These are phyloP conservation scores for Morpho achilles DNA, from an alignment of 2,888 invertebrate species.

Conservation along the genomic window DNA sequence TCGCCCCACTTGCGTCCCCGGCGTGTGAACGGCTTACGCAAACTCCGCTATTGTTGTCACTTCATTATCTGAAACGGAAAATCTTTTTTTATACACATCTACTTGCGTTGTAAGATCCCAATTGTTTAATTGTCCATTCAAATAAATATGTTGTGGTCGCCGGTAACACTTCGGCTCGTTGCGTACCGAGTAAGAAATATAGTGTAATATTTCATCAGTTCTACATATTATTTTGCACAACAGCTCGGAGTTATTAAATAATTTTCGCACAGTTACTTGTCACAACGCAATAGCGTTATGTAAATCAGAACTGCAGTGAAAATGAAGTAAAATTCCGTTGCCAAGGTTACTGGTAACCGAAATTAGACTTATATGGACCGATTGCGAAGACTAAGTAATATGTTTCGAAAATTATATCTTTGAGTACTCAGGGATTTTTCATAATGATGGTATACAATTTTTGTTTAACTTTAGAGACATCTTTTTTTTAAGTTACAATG, in stretches of 20 bases:
- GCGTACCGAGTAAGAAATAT: conserved; percentile 25
- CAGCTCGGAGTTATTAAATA: conserved; percentile 31
- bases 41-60: conserved; percentile 72
- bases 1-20: conserved; percentile 65
- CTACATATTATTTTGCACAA: conserved; percentile 50
- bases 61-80: conserved; percentile 78
- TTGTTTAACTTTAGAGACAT: no score
- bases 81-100: conserved; percentile 70
- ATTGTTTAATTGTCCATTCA: conserved; percentile 74
- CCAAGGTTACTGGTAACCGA: conserved; percentile 22
- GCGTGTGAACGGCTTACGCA: conserved; percentile 71
- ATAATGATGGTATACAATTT: no score
- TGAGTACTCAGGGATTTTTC: no score
- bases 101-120: conserved; percentile 63
- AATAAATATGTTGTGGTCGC: conserved; percentile 52
- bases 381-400: no score
- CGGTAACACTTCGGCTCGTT: conserved; percentile 36
- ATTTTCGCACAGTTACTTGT: conserved; percentile 18
- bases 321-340: conserved; percentile 15
- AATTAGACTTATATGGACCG: background rate
- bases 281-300: background rate
- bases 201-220: conserved; percentile 16
- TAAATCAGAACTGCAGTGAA: conserved; percentile 12
- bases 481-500: no score
- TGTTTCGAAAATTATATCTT: no score